These are phyloP conservation scores for Bubalus kerabau DNA, from an alignment of 2,113 vertebrate genomes.

Conservation along the genomic window DNA sequence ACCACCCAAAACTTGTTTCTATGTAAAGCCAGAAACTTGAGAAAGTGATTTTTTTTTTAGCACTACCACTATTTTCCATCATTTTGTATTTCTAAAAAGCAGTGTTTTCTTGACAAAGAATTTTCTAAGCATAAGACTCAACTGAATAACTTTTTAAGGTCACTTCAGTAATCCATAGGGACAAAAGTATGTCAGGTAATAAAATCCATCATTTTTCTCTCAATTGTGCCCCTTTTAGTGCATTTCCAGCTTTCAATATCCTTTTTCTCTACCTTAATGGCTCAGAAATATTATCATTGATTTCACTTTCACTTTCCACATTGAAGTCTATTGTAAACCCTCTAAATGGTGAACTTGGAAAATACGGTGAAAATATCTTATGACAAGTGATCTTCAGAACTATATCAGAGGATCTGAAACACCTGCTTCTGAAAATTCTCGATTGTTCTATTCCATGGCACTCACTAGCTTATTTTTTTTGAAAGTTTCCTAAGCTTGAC, in stretches of 20 bases:
- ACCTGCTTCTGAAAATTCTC: not conserved
- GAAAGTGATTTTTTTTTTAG: slow-evolving; percentile 21
- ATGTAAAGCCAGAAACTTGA: slow-evolving; percentile 1
- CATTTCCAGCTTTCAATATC: slow-evolving; percentile 16
- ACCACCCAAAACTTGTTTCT: not conserved
- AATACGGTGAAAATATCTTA: not conserved
- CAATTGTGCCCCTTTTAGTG: not conserved
- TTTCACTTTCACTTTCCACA: not conserved
- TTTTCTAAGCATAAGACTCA: not conserved
- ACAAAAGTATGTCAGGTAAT: not conserved
- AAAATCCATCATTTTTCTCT: slow-evolving; percentile 26
- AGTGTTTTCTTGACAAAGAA: not conserved
- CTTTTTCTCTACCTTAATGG: slow-evolving; percentile 11
- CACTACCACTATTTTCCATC: not conserved
- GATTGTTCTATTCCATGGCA: not conserved
- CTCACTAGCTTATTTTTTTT: not conserved
- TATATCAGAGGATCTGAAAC: not conserved
- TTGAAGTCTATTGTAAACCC: not conserved
- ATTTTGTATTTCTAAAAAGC: slow-evolving; percentile 23
- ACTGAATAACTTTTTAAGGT: slow-evolving; percentile 10
- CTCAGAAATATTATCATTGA: slow-evolving; percentile 22
- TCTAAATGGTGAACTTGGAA: not conserved
- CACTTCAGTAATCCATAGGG: not conserved
- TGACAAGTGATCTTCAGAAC: not conserved
- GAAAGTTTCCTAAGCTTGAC: not conserved